A percentile compares a stretch with the other conserved stretches of the same genome.
Conservation (phyloP, 2,888 invertebrate species). For the Stenotaenia linearis region DNA sequence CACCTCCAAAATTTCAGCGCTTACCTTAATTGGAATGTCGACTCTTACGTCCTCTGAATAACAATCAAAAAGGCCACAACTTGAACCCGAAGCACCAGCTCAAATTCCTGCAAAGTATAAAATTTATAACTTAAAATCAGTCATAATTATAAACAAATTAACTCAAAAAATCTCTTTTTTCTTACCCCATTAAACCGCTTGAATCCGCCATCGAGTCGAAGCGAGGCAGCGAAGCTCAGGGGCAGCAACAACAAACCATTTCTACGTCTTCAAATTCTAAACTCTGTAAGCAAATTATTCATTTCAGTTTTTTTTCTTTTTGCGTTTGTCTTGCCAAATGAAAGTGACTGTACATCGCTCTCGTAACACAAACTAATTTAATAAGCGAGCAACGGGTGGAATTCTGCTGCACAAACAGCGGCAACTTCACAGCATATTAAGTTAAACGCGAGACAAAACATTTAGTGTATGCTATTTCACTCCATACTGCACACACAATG, state of each 20-base stretch:
- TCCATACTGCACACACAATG: background rate
- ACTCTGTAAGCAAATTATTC: background rate
- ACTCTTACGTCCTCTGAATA: too few relatives aligned
- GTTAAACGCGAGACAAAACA: slow-evolving; percentile 2
- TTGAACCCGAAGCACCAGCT: too few relatives aligned
- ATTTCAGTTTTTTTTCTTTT: background rate
- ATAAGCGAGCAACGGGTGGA: background rate
- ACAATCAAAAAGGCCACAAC: too few relatives aligned
- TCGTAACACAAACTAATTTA: background rate
- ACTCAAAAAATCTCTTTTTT: too few relatives aligned
- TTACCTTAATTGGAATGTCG: too few relatives aligned
- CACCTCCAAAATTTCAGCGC: too few relatives aligned
- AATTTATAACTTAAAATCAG: too few relatives aligned
- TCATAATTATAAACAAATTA: too few relatives aligned
- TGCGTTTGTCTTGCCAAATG: background rate
- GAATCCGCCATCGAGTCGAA: too few relatives aligned
- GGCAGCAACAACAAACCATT: background rate
- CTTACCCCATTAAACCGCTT: too few relatives aligned
- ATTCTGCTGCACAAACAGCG: slow-evolving; percentile 1
- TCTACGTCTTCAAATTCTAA: too few relatives aligned
- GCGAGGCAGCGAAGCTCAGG: background rate
- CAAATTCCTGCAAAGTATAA: too few relatives aligned
- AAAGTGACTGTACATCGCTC: background rate
- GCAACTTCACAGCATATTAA: slow-evolving; percentile 21
- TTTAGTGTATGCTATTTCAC: background rate